Conservation (phyloP, 2,113 vertebrate genomes). For the Scytalopus superciliaris region DNA sequence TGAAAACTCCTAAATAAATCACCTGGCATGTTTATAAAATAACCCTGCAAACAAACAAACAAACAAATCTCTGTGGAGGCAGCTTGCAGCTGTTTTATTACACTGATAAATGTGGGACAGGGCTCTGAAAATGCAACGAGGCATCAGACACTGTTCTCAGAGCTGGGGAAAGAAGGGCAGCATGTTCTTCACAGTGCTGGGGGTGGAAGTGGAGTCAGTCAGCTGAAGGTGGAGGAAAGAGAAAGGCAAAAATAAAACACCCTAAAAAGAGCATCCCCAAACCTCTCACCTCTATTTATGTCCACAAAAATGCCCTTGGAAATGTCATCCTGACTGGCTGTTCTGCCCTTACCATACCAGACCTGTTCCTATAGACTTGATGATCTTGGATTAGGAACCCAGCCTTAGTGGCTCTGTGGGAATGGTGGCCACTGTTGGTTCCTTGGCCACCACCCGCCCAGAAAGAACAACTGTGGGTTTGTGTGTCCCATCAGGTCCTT, state of each 20-base stretch:
- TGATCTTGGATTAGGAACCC: not conserved
- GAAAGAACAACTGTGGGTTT: not conserved
- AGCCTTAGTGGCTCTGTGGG: not conserved
- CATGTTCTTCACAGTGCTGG: not conserved
- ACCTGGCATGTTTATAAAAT: constrained; percentile 8
- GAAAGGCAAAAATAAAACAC: not conserved
- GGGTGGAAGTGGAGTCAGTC: not conserved
- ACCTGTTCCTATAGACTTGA: not conserved
- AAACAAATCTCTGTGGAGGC: not conserved
- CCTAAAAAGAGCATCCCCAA: not conserved
- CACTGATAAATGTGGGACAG: not conserved
- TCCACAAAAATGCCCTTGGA: not conserved
- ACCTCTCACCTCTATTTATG: not conserved
- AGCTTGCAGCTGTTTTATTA: not conserved
- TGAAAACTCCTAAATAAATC: constrained; percentile 51
- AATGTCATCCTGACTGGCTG: not conserved
- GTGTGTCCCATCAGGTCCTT: accelerated
- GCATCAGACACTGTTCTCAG: not conserved
- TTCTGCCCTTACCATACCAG: not conserved
- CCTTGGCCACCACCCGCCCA: not conserved
- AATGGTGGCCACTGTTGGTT: not conserved
- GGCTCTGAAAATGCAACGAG: not conserved
- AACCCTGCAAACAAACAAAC: not conserved
- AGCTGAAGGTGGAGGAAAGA: not conserved
- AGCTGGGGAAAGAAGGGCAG: not conserved